Conservation (phyloP, 2,797 vertebrate species). For the Eupleurogrammus muticus region DNA sequence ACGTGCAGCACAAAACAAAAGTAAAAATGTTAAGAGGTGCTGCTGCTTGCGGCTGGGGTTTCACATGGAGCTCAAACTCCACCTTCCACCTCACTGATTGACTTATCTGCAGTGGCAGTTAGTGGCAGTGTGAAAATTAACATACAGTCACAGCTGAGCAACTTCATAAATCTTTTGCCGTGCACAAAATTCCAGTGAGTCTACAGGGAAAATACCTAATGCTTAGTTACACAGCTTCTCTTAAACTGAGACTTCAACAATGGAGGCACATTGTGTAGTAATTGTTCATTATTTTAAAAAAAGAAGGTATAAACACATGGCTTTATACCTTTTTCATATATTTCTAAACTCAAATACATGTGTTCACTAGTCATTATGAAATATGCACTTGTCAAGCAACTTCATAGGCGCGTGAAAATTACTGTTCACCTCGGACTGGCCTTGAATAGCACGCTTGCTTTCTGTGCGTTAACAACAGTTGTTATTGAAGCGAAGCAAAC, state of each 20-base stretch:
- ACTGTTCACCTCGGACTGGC: too few relatives aligned
- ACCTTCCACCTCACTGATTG: slow-evolving; percentile 46
- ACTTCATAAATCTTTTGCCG: not conserved
- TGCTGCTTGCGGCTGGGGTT: slow-evolving; percentile 6
- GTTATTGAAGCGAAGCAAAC: slow-evolving; percentile 39
- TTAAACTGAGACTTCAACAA: not conserved
- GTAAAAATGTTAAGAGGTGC: slow-evolving; percentile 20
- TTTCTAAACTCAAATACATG: not conserved
- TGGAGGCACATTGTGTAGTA: not conserved
- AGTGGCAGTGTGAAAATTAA: slow-evolving; percentile 37
- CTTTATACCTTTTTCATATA: not conserved
- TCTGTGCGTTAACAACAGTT: slow-evolving; percentile 43
- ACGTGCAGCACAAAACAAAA: slow-evolving; percentile 34
- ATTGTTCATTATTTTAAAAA: not conserved
- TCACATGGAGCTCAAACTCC: slow-evolving; percentile 61
- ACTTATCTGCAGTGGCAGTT: slow-evolving; percentile 43
- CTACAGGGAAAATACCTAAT: not conserved
- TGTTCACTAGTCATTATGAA: not conserved
- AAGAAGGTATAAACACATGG: too few relatives aligned
- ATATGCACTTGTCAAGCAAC: not conserved
- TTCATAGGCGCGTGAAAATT: not conserved
- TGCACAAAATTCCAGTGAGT: not conserved
- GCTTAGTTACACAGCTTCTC: not conserved
- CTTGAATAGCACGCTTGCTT: not conserved
- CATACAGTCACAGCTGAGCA: slow-evolving; percentile 50